Evolutionary conservation across 2,113 vertebrate species (phyloP), one percentile per base, ranked within the genome.

Genomic region (Pterocles burchelli): DNA sequence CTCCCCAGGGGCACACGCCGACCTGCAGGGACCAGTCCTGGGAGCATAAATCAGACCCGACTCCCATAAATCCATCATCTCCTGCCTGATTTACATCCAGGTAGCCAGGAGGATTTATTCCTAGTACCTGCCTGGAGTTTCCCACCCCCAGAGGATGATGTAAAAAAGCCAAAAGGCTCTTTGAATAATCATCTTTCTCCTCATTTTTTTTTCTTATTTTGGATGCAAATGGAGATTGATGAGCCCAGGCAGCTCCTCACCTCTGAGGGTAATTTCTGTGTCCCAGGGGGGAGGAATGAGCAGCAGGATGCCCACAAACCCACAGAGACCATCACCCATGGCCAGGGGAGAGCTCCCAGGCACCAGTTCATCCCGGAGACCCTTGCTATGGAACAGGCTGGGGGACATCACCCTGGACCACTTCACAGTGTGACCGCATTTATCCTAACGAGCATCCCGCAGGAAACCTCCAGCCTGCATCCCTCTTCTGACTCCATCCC

Each of bases 211-310:
- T 11, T 4, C 49, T 62, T 41, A 31, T 89, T 91, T 79, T 54
- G 66, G 66, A 82, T 85, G 77, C 78, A 89, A 79, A 92, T 63
- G 41, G 79, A 91, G 95, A 91, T 94, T 36, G 82, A 86, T 92
- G 93, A 93, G 80, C 26, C 51, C 77, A 48, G 54, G 54, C 31
- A 0, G 79, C 75, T 93, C 86, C 36, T 83, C 75, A 72, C 83
- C 86, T 73, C 79, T 12, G 63, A 80, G 80, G 91, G 55, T 55
- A 48, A 38, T 61, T 74, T 33, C 55, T 5, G 7, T 46, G 45
- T 18, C 83, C 34, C 45, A 0, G 0, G 18, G 17, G 34, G 17
- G 11, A 63, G 77, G 36, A 74, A 54, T 1, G 81, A 70, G 74
- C 78, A 83, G 63, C 1, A 8, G 58, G 81, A 62, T 57, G 29